Conservation (phyloP, 2,113 vertebrate genomes). For the Acrocephalus arundinaceus region DNA sequence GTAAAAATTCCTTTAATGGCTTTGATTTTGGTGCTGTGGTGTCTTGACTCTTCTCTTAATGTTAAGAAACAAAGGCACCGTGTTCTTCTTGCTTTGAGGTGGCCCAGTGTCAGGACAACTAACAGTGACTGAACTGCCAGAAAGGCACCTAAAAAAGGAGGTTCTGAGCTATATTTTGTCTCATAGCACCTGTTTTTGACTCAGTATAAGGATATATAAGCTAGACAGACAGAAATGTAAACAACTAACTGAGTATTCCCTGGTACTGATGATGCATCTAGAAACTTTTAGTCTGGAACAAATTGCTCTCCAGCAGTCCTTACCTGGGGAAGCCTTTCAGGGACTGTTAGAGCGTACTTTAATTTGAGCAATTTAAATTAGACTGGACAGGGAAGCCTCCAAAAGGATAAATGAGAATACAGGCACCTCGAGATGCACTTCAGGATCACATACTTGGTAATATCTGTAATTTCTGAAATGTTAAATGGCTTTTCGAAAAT, state of each 20-base stretch:
- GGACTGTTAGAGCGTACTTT: neutral
- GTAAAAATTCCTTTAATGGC: neutral
- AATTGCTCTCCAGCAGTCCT: neutral
- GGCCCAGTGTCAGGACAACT: neutral
- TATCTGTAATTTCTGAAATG: neutral
- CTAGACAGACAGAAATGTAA: neutral
- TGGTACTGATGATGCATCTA: neutral
- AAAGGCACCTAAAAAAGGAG: neutral
- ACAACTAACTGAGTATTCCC: neutral
- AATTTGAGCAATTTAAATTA: neutral
- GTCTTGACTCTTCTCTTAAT: neutral
- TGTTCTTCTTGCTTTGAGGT: neutral
- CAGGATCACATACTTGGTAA: neutral
- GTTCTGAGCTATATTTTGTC: neutral
- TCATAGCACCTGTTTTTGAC: neutral
- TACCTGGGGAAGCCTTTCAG: neutral
- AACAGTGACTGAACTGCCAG: neutral
- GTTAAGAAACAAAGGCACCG: rapidly evolving
- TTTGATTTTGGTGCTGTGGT: neutral
- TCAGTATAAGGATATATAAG: neutral
- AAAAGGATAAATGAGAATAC: neutral
- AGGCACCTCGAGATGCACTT: neutral
- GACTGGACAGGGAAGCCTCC: neutral
- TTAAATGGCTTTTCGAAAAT: neutral
- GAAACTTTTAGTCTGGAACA: neutral